Evolutionary conservation across 2,888 invertebrate genomes (phyloP), one percentile per base, ranked within the genome.

Genomic region (Octonoba sinensis): DNA sequence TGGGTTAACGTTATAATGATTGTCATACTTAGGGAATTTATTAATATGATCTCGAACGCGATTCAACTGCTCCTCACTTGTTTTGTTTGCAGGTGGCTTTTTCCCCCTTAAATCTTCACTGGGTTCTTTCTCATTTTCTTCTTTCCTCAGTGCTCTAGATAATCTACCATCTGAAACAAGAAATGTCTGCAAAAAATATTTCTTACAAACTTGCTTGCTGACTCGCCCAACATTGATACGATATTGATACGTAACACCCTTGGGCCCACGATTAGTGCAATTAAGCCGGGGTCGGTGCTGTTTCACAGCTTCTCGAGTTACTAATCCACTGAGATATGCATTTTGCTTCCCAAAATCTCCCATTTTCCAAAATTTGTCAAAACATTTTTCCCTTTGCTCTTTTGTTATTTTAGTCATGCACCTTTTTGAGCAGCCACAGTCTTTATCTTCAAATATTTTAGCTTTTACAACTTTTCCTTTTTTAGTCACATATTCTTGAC

Each of bases 321-420:
- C 81, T 57, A 82, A 46, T n/a, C 81, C 81, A 74, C 81, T 82
- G 15, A 82, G 75, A 46, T 82, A 82, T 24, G 81, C 81, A 75
- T 82, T 82, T 51, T 82, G 81, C 44, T 74, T 75, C 6, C 74
- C 74, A 82, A 82, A 82, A 51, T 74, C 75, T n/a, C 74, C 81
- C 70, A 75, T 75, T 70, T 82, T 82, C 81, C 81, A 82, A 75
- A 82, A 82, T 57, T 75, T 82, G 65, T 82, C 81, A 65, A 82
- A 82, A 20, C 74, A 74, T 51, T 74, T 82, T 16, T 82, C 56
- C 22, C 81, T 70, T 46, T 82, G 64, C 57, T 75, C 81, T 11
- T 57, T 27, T 18, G 81, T 70, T 49, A 82, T 71, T 18, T 82
- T 82, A 12, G 69, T 75, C 20, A 57, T 36, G 18, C 81, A 82